Conservation (phyloP, 2,797 vertebrate genomes). For the Hafferia zeledoni region DNA sequence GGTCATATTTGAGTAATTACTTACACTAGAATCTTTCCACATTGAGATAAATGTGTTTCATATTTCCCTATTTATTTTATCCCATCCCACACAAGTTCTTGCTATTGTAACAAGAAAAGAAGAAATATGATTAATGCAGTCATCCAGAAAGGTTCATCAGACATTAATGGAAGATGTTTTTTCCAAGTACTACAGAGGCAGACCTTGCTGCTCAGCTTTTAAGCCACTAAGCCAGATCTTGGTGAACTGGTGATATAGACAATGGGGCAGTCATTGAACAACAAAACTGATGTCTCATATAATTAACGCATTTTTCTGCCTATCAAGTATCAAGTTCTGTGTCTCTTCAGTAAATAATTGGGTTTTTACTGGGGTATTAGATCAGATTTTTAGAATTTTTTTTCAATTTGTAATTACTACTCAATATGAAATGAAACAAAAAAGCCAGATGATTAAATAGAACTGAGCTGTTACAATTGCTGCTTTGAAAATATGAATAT, state of each 20-base stretch:
- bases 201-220: background rate
- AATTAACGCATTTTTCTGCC: background rate
- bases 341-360: background rate
- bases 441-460: background rate
- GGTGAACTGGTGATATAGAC: background rate
- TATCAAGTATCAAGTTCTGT: background rate
- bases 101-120: background rate
- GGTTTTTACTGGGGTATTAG: background rate
- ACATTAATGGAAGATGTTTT: background rate
- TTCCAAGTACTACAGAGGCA: background rate
- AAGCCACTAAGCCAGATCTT: background rate
- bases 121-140: background rate
- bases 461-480: slow-evolving; percentile 31
- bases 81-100: background rate
- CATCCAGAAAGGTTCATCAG: background rate
- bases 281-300: background rate
- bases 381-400: background rate
- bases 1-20: background rate
- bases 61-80: background rate
- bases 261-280: background rate
- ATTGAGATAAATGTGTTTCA: background rate
- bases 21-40: background rate
- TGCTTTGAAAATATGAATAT: slow-evolving; percentile 24
- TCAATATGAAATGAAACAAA: background rate
- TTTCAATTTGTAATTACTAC: background rate